A percentile compares a stretch with the other conserved stretches of the same genome.
phyloP scores from a whole-genome alignment of 2,888 invertebrate genomes.

The Gymnocheta viridis region DNA sequence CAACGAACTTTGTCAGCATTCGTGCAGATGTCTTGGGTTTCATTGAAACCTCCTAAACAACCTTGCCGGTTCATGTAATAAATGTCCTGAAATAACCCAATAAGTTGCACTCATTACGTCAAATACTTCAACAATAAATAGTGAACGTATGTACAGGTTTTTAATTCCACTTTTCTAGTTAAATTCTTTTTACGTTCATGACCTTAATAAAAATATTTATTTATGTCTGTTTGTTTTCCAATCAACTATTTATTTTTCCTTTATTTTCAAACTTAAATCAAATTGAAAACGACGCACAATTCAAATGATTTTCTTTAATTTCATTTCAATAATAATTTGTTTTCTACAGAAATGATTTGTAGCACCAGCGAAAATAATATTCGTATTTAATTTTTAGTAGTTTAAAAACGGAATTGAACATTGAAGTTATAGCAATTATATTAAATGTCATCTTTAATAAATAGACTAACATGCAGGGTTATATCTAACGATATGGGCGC shows the following conservation, averaged over 20 bases:
- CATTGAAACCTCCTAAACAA: no score
- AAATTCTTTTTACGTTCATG: background rate
- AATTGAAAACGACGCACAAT: conserved; percentile 25
- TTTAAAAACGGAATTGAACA: background rate
- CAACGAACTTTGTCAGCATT: no score
- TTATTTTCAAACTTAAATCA: conserved; percentile 1
- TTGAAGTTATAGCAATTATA: conserved; percentile 7
- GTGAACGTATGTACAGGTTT: no score
- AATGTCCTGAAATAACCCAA: no score
- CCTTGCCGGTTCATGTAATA: no score
- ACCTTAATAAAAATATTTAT: background rate
- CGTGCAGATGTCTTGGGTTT: no score
- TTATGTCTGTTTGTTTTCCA: no score
- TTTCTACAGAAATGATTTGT: conserved; percentile 11
- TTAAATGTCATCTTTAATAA: conserved; percentile 23
- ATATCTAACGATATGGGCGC: background rate
- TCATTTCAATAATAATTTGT: conserved; percentile 25
- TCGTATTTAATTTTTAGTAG: background rate
- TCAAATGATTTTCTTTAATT: conserved; percentile 10
- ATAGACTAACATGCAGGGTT: background rate
- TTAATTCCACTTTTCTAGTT: background rate
- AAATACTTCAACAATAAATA: background rate
- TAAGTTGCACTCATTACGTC: background rate
- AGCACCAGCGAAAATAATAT: conserved; percentile 15
- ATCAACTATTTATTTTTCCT: no score